A percentile compares a stretch with the other conserved stretches of the same genome.
Conservation (phyloP, 2,113 vertebrate genomes). For the Leptobrachium leishanense region DNA sequence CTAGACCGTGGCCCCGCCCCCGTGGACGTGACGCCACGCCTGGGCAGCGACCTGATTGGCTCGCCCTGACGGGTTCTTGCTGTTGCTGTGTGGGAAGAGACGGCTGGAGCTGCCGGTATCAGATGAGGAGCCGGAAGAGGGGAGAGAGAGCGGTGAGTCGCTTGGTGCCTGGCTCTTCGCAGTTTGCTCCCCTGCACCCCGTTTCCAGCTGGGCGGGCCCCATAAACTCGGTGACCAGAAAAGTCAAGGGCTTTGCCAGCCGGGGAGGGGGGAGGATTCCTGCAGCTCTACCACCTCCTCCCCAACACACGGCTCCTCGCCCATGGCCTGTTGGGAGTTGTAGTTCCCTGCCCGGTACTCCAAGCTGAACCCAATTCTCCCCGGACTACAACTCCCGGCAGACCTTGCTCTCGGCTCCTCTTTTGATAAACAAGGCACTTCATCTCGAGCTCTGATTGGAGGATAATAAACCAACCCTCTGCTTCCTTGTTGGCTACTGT, state of each 20-base stretch:
- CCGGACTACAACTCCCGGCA: conserved; percentile 45
- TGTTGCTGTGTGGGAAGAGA: conserved; percentile 79
- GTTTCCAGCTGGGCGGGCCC: neutral
- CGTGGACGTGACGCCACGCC: conserved; percentile 61
- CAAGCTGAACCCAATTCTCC: conserved; percentile 2
- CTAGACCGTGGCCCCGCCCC: conserved; percentile 51
- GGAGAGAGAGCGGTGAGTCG: conserved; percentile 31
- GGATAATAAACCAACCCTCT: conserved; percentile 29
- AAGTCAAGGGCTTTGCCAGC: neutral
- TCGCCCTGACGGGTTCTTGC: conserved; percentile 62
- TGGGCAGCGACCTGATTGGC: conserved; percentile 63
- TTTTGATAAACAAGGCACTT: conserved; percentile 77
- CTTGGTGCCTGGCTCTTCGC: neutral
- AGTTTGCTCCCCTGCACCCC: conserved; percentile 3
- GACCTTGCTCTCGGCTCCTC: conserved; percentile 52
- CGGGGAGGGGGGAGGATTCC: neutral
- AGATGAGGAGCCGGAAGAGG: conserved; percentile 42
- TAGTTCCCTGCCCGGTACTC: conserved; percentile 53
- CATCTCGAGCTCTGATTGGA: conserved; percentile 55
- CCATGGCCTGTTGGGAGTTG: conserved; percentile 63
- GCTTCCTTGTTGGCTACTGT: conserved; percentile 81
- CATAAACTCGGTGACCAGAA: neutral
- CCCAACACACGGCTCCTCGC: conserved; percentile 18
- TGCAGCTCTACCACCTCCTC: conserved; percentile 11
- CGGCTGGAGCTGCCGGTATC: conserved; percentile 45